phyloP scores from a whole-genome alignment of 1,140 invertebrate genomes.

The Papilio polyxenes region DNA sequence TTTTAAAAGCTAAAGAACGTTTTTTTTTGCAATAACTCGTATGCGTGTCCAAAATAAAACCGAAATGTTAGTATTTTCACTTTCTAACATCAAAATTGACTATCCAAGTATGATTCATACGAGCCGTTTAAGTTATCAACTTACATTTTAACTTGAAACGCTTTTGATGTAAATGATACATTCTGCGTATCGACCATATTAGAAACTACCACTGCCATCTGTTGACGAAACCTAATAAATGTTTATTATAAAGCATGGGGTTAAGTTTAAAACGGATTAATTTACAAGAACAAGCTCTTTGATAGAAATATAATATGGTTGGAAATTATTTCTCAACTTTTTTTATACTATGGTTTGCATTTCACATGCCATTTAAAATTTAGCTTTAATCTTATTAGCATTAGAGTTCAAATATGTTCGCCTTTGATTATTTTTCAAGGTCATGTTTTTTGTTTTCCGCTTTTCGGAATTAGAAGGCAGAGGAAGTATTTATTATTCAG shows the following conservation, averaged over 20 bases:
- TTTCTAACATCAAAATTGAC: not conserved
- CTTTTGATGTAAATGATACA: not conserved
- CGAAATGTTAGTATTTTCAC: not conserved
- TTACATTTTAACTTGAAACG: constrained; percentile 18
- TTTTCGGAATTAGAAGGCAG: not conserved
- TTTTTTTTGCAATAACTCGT: not conserved
- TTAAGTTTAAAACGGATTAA: not conserved
- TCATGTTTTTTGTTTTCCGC: not conserved
- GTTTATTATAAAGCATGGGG: not conserved
- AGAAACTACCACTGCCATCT: not conserved
- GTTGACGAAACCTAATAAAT: not conserved
- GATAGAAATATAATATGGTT: not conserved
- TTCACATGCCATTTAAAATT: not conserved
- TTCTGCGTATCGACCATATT: not conserved
- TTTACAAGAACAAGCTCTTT: not conserved
- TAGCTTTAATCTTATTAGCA: not conserved
- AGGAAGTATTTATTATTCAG: constrained; percentile 12
- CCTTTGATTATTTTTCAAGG: not conserved
- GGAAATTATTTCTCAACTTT: not conserved
- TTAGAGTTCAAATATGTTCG: constrained; percentile 1
- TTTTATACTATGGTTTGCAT: not conserved
- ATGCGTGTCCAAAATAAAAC: not conserved
- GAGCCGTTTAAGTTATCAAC: constrained; percentile 2
- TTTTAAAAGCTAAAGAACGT: too few species aligned
- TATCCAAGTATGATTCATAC: not conserved